Evolutionary conservation across 2,113 vertebrate species (phyloP).

Genomic region (Festucalex cinctus): DNA sequence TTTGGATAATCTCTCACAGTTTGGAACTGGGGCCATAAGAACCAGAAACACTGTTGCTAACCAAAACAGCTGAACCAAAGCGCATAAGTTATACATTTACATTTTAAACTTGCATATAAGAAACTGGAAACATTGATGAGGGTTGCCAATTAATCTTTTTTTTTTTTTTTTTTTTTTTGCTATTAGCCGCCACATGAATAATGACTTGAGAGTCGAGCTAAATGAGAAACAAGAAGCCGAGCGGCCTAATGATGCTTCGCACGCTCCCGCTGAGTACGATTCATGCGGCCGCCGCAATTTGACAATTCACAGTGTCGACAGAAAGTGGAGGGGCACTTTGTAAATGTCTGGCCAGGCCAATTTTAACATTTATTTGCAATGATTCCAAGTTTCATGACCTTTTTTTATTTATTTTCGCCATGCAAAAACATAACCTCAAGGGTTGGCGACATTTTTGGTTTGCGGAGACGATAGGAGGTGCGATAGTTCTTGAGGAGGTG

Average conservation of each 20-base stretch:
- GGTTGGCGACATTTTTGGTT: neutral
- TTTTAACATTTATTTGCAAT: neutral
- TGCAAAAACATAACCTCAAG: neutral
- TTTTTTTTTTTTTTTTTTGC: too few species aligned
- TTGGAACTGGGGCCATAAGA: too few species aligned
- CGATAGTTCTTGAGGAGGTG: conserved; percentile 17
- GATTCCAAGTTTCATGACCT: neutral
- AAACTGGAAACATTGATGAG: too few species aligned
- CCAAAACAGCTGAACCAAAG: too few species aligned
- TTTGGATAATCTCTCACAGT: too few species aligned
- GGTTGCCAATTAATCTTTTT: too few species aligned
- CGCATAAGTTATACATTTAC: too few species aligned
- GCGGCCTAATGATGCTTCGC: conserved; percentile 1
- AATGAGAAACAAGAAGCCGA: neutral
- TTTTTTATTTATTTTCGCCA: neutral
- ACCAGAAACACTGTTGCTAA: too few species aligned
- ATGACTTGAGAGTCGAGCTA: neutral
- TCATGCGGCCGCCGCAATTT: neutral
- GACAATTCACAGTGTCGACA: neutral
- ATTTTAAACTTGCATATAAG: too few species aligned
- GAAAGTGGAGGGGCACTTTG: neutral
- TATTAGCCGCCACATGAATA: neutral
- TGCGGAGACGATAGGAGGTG: neutral
- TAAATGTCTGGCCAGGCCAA: neutral
- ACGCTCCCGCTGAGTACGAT: neutral